phyloP scores from a whole-genome alignment of 1,140 invertebrate genomes.

The Caerostris darwini region DNA sequence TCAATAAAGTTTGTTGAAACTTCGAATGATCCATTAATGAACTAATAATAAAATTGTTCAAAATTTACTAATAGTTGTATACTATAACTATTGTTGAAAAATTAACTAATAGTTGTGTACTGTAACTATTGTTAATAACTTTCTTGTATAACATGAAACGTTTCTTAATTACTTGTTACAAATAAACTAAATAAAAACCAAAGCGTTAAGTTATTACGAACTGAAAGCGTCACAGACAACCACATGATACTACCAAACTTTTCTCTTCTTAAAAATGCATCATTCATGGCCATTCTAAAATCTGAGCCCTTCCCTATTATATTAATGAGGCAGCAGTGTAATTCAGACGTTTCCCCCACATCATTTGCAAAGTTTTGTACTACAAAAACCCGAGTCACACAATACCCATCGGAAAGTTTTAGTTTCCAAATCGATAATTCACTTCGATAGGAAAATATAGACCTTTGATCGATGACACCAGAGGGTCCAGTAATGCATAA shows the following conservation, averaged over 20 bases:
- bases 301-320: background rate
- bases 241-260: background rate
- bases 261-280: background rate
- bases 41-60: too few species aligned
- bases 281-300: background rate
- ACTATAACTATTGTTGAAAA: too few species aligned
- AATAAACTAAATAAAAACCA: too few species aligned
- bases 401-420: background rate
- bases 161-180: too few species aligned
- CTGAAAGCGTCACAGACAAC: background rate
- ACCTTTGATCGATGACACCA: constrained; percentile 17
- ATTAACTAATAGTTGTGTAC: too few species aligned
- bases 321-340: background rate
- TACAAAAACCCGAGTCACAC: background rate
- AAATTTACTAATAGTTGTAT: too few species aligned
- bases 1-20: too few species aligned
- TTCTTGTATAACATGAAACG: too few species aligned
- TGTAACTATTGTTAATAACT: too few species aligned
- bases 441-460: constrained; percentile 5
- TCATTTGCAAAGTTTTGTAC: constrained; percentile 1
- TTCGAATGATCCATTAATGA: too few species aligned
- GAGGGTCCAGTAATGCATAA: constrained; percentile 36
- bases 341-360: background rate
- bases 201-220: background rate
- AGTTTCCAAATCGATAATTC: background rate